Base-by-base conservation (phyloP, 2,113 vertebrate species). In the Callospermophilus lateralis region DNA sequence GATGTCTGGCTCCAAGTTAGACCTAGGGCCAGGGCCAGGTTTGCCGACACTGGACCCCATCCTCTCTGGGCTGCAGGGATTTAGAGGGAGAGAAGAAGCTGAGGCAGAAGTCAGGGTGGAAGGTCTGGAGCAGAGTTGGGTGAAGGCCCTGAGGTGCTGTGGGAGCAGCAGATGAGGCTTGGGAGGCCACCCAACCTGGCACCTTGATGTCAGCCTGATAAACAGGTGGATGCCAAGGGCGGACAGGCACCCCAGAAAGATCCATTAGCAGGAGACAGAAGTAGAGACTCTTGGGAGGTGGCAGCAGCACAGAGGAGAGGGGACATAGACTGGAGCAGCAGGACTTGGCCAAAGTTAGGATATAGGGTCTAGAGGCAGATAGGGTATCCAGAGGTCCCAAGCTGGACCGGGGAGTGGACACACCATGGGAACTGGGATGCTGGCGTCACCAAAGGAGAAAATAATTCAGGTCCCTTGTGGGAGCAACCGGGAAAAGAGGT, bases 401-500 rank as follows among this genome's bases (percentile, higher is more conserved):
- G 22, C 51, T 76, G 61, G 84, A 26, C 8, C 0, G 8, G 61
- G 34, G 26, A 26, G 16, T 55, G 37, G 24, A 22, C 0, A 2
- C 11, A 20, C 11, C 8, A 28, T 15, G 7, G 32, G 42, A n/a
- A 63, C 8, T 0, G 19, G 55, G 80, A 34, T 16, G 65, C 53
- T 58, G 95, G 17, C 1, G 8, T 84, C 16, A 5, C 68, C 37
- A 4, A 15, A 79, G 45, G 22, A n/a, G 34, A 48, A 67, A 48
- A 48, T 0, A 24, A 24, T 28, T n/a, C 30, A 13, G 63, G 53
- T 83, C n/a, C 51, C 16, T 0, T 0, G 0, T 12, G n/a, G 34
- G 39, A 53, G 55, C n/a, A 37, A 20, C 9, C 0, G 1, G 24
- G 12, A 55, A n/a, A 48, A 28, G 48, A 61, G 28, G 67, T 68